Evolutionary conservation across 2,113 vertebrate species (phyloP).

Genomic region (Scomber scombrus): DNA sequence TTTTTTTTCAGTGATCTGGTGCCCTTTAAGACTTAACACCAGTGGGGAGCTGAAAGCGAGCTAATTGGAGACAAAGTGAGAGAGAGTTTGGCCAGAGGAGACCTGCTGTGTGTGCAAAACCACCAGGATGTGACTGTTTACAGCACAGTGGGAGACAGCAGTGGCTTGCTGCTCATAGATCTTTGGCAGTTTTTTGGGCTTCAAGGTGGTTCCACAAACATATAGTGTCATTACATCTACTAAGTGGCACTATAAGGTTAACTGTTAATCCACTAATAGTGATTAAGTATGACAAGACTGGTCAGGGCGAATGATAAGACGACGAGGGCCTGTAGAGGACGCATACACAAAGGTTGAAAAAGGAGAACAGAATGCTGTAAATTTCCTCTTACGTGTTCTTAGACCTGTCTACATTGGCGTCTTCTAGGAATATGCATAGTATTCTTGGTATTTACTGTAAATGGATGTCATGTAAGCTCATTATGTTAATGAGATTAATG

Average conservation of each 20-base stretch:
- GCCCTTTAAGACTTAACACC: constrained; percentile 47
- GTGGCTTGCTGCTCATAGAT: constrained; percentile 34
- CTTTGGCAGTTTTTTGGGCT: constrained; percentile 6
- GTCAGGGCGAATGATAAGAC: too few species aligned
- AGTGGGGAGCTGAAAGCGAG: constrained; percentile 44
- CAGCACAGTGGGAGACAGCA: constrained; percentile 46
- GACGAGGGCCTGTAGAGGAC: background rate
- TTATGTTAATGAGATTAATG: constrained; percentile 94
- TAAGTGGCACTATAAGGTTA: constrained; percentile 53
- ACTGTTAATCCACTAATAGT: constrained; percentile 70
- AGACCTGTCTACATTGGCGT: background rate
- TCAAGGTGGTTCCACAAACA: constrained; percentile 10
- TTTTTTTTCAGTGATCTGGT: constrained; percentile 47
- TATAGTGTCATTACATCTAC: constrained; percentile 35
- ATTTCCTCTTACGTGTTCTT: background rate
- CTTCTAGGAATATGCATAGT: constrained; percentile 10
- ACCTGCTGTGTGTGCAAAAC: constrained; percentile 59
- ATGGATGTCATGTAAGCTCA: constrained; percentile 84
- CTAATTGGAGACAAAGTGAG: constrained; percentile 59
- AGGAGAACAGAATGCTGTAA: background rate
- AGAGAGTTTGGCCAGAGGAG: constrained; percentile 36
- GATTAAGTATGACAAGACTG: constrained; percentile 40
- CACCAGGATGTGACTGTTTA: constrained; percentile 57
- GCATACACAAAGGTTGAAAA: background rate
- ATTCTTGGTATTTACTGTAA: constrained; percentile 31